Percentiles rank a stretch among this genome's conserved stretches.
Conservation (phyloP, 2,797 vertebrate species). For the Rachycentron canadum region DNA sequence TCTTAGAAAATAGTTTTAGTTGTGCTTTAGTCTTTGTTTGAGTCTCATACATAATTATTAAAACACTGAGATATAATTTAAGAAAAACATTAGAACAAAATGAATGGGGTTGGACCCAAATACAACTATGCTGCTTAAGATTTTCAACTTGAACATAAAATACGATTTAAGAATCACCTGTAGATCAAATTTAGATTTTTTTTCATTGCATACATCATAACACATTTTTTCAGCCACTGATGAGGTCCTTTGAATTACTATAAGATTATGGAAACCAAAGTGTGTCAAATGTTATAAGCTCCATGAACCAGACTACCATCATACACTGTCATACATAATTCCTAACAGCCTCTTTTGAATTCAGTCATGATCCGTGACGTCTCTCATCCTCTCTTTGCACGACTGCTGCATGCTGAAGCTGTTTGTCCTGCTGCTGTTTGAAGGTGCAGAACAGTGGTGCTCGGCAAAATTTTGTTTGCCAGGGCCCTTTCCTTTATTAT, state of each 20-base stretch:
- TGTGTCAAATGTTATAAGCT: slow-evolving; percentile 53
- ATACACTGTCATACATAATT: slow-evolving; percentile 5
- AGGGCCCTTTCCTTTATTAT: slow-evolving; percentile 11
- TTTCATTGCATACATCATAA: slow-evolving; percentile 1
- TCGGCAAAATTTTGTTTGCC: slow-evolving; percentile 19
- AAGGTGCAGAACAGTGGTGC: slow-evolving; percentile 24
- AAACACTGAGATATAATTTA: background rate
- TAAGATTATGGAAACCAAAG: slow-evolving; percentile 37
- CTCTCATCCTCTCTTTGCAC: background rate
- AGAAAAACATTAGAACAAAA: background rate
- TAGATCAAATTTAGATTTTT: background rate
- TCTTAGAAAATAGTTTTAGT: background rate
- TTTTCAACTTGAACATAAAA: background rate
- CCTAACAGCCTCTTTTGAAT: slow-evolving; percentile 7
- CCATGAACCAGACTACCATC: slow-evolving; percentile 1
- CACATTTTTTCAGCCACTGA: slow-evolving; percentile 8
- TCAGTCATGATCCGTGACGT: slow-evolving; percentile 1
- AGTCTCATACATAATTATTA: too few relatives aligned
- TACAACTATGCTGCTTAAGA: background rate
- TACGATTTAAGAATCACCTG: background rate
- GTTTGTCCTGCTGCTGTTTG: slow-evolving; percentile 32
- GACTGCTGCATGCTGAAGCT: background rate
- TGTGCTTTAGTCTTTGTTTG: too few relatives aligned
- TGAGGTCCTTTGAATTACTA: slow-evolving; percentile 46
- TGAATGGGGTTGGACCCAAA: background rate